Evolutionary conservation across 2,888 invertebrate species (phyloP).

Genomic region (Callyntrura guangdongensis): DNA sequence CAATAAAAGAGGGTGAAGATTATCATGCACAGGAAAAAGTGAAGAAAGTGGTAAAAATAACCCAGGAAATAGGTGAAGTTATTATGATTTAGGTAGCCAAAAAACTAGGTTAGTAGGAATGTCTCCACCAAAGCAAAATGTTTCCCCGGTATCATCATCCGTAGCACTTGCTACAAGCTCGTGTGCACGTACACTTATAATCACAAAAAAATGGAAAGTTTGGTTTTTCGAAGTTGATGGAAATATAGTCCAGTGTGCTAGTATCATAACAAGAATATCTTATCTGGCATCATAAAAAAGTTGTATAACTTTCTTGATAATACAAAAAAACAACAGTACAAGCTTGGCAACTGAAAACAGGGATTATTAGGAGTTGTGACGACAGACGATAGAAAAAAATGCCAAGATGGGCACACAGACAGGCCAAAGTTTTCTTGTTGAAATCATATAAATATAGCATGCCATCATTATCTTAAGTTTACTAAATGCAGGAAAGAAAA

Average conservation of each 20-base stretch:
- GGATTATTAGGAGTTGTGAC: slow-evolving; percentile 12
- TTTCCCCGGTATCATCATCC: not conserved
- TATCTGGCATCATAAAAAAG: slow-evolving; percentile 24
- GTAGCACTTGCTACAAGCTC: not conserved
- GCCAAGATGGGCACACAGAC: too few relatives aligned
- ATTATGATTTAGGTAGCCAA: not conserved
- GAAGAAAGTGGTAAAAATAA: not conserved
- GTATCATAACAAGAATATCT: not conserved
- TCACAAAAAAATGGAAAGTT: not conserved
- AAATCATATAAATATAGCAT: not conserved
- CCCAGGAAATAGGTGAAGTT: not conserved
- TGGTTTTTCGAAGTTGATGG: not conserved
- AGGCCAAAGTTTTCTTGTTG: slow-evolving; percentile 22
- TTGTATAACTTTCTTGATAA: slow-evolving; percentile 6
- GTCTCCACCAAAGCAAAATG: not conserved
- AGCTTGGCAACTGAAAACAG: not conserved
- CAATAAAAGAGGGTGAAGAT: not conserved
- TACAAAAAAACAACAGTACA: not conserved
- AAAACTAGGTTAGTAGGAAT: not conserved
- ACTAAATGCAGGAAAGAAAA: slow-evolving; percentile 18
- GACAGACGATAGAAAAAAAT: slow-evolving; percentile 9
- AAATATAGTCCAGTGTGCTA: not conserved
- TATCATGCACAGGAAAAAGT: not conserved
- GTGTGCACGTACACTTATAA: not conserved
- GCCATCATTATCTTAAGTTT: not conserved